Conservation (phyloP, 2,113 vertebrate genomes). For the Dolichotis patagonum region DNA sequence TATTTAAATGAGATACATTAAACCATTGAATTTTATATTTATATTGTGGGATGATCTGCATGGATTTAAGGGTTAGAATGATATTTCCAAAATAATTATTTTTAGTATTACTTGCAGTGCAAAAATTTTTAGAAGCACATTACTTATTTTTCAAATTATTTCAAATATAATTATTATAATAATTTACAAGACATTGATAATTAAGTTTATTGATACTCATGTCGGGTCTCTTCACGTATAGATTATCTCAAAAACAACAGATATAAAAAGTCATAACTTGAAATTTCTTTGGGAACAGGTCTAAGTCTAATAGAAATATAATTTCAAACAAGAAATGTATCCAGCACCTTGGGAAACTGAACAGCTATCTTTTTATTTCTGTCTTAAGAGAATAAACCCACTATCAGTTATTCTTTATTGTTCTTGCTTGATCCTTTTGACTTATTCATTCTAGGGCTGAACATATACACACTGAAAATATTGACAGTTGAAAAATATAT, state of each 20-base stretch:
- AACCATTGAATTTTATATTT: neutral
- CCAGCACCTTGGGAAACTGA: neutral
- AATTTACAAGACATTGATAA: neutral
- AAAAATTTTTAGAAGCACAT: neutral
- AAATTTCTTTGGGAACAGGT: neutral
- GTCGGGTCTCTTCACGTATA: neutral
- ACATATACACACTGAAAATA: neutral
- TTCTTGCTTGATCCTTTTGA: conserved; percentile 9
- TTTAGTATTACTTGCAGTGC: neutral
- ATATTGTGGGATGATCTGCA: neutral
- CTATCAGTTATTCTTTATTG: neutral
- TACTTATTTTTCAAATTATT: neutral
- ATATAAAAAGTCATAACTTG: neutral
- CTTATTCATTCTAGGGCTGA: neutral
- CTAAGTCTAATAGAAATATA: neutral
- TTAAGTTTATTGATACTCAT: neutral
- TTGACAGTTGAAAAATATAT: neutral
- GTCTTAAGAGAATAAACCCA: neutral
- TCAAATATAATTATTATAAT: neutral
- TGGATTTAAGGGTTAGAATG: neutral
- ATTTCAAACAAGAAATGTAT: neutral
- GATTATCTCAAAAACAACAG: neutral
- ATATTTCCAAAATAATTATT: neutral
- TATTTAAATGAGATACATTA: neutral
- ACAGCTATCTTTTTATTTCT: neutral